Base-by-base conservation (phyloP, 2,888 invertebrate genomes). In the Epirrhoe alternata region DNA sequence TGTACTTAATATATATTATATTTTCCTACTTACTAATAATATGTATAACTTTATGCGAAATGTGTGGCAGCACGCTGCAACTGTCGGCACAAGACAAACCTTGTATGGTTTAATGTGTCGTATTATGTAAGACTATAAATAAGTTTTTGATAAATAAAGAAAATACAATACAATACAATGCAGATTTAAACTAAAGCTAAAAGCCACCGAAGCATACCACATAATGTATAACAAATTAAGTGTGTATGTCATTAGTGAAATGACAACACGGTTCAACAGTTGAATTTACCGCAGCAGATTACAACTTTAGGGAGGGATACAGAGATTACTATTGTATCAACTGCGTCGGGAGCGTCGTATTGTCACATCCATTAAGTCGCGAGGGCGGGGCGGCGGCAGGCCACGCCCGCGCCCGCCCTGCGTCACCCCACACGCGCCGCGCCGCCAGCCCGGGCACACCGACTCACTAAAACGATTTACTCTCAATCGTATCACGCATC, bases 311-410 rank as follows among this genome's bases (percentile, higher is more conserved):
- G 81, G 81, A 86, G 83, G 90, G 87, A 86, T 86, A 86, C 86
- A 86, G 86, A 87, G 90, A 89, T 90, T 90, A 90, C 86, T 84
- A 84, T 86, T 88, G 84, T 82, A 79, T 80, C 68, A 80, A 73
- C 78, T 81, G 85, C 87, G 70, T 66, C 82, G 87, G 90, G 89
- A 88, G 88, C 90, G 89, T 88, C 89, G 86, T 89, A 86, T 92
- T 92, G 90, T 92, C 90, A 92, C 87, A 89, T 90, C 90, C 90
- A 92, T 90, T 91, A 92, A 88, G 86, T 82, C 79, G 80, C 70
- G 78, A 79, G 83, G 90, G 89, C 86, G 87, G 88, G 69, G 82
- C 82, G 61, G n/a, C 59, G 59, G 56, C 10, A 6, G 64, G 84
- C 80, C 89, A 85, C 87, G 89, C 89, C 89, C 80, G 74, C 80